Conservation (phyloP, 2,888 invertebrate species). For the Mylabris sibirica region DNA sequence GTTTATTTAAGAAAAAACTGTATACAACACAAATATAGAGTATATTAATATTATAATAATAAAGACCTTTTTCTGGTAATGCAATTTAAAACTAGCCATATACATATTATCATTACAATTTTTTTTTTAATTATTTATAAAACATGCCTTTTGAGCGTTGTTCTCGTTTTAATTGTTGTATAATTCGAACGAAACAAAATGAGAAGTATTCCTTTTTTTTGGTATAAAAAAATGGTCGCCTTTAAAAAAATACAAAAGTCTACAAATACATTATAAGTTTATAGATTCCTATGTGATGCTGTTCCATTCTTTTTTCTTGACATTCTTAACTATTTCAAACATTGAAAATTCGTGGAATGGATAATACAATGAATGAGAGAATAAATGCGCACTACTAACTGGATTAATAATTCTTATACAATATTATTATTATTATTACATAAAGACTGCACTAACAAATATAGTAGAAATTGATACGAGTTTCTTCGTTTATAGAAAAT, state of each 20-base stretch:
- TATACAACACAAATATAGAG: constrained; percentile 11
- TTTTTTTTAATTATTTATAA: constrained; percentile 7
- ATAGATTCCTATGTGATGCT: constrained; percentile 19
- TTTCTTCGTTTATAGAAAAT: constrained; percentile 36
- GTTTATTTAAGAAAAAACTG: constrained; percentile 9
- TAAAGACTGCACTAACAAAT: constrained; percentile 58
- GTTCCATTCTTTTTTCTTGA: too few species aligned
- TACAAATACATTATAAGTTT: constrained; percentile 47
- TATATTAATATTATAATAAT: not conserved
- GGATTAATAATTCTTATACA: constrained; percentile 48
- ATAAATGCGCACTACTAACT: constrained; percentile 54
- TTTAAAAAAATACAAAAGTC: constrained; percentile 63
- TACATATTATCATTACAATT: not conserved
- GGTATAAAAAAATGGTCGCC: constrained; percentile 50
- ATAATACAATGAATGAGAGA: constrained; percentile 55
- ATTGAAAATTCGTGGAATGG: constrained; percentile 53
- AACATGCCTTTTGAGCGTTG: constrained; percentile 7
- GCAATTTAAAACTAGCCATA: constrained; percentile 13
- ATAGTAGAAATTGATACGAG: constrained; percentile 43
- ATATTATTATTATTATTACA: constrained; percentile 41
- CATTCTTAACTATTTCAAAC: constrained; percentile 53
- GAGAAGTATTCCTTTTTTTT: constrained; percentile 26
- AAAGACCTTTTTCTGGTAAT: constrained; percentile 8
- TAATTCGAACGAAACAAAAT: not conserved
- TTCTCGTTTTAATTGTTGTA: not conserved